Conservation (phyloP, 1,140 invertebrate genomes). For the Ylistrum balloti region DNA sequence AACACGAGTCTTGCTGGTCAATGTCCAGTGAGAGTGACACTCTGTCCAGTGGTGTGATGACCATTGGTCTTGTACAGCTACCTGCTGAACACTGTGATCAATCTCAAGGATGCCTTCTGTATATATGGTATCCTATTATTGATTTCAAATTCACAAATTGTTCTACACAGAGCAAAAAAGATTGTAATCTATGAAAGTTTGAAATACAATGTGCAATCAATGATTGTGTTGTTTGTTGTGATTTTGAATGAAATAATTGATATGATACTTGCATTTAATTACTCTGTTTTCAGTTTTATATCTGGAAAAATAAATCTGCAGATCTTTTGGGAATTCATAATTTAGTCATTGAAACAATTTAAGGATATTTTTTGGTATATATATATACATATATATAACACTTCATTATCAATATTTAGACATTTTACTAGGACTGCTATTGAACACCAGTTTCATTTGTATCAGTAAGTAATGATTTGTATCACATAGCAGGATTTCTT, state of each 20-base stretch:
- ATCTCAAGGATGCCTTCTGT: neutral
- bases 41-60: slow-evolving; percentile 29
- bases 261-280: neutral
- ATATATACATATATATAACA: no score
- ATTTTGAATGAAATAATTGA: neutral
- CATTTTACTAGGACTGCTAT: no score
- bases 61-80: neutral
- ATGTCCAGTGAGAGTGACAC: neutral
- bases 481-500: no score
- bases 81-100: neutral
- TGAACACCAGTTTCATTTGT: no score
- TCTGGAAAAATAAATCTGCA: no score
- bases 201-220: slow-evolving; percentile 20
- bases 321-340: no score
- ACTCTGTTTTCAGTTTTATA: no score
- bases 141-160: neutral
- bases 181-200: slow-evolving; percentile 12
- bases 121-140: neutral
- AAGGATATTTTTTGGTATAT: no score
- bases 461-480: no score
- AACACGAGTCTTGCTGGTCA: slow-evolving; percentile 1
- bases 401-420: no score
- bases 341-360: no score
- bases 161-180: neutral
- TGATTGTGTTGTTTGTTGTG: neutral